Base-by-base conservation (phyloP, 1,140 invertebrate genomes). In the Aethina tumida region DNA sequence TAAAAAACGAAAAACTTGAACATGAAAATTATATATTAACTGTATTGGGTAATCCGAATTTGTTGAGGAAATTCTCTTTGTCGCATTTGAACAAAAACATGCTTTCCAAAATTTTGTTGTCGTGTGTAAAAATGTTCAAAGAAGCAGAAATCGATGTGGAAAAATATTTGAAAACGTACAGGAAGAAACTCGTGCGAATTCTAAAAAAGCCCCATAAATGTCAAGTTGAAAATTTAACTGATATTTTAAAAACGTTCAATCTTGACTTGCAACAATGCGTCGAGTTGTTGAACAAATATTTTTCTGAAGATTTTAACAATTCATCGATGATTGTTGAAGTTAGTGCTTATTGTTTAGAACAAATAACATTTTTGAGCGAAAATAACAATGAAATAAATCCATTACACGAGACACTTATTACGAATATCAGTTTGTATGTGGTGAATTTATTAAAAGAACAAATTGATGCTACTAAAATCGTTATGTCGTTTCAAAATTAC, bases 1-100 rank as follows among this genome's bases (percentile, higher is more conserved):
- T 45, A 19, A 25, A 35, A 14, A 28, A 31, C n/a, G n/a, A n/a
- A 16, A 30, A 43, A 10, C 14, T 28, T 25, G 12, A 41, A 2
- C 17, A 41, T n/a, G 30, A 28, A 16, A 4, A 16, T 18, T 43
- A 33, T 19, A 13, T 42, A 2, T 26, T 47, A 22, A 21, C 40
- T 5, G 22, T 52, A 20, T 41, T 52, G 17, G 35, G 22, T 7
- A 43, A 52, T 17, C 35, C 39, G 1, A 18, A 25, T 39, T 37
- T 77, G 28, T 45, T 77, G 3, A 61, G 69, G 47, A 67, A 68
- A 49, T 75, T 74, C 47, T 64, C 64, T 36, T 63, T 68, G 15
- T 45, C 70, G 12, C 50, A 65, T 43, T 65, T 66, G 48, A 55
- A 55, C 20, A 50, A 60, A 29, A 53, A 31, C 9, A 25, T 20